phyloP scores from a whole-genome alignment of 2,113 vertebrate genomes.

The Phasianus colchicus region DNA sequence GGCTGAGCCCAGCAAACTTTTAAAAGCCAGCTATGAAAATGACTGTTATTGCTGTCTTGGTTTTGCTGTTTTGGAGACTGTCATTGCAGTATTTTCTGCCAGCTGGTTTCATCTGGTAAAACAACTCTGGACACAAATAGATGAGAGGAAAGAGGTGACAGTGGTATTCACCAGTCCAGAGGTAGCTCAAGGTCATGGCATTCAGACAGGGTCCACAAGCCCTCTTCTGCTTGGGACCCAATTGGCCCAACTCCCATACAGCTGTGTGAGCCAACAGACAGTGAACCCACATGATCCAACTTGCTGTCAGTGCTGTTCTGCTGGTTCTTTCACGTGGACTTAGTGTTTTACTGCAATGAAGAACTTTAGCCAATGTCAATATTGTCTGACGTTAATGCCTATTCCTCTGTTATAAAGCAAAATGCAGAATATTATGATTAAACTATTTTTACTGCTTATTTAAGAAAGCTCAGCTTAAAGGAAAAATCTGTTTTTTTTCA shows the following conservation, averaged over 20 bases:
- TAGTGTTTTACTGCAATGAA: background rate
- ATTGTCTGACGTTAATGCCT: background rate
- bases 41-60: background rate
- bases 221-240: background rate
- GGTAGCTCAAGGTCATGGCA: background rate
- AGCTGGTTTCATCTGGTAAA: background rate
- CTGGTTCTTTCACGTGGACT: background rate
- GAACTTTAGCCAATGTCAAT: background rate
- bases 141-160: background rate
- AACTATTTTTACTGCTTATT: background rate
- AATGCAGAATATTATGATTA: background rate
- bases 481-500: background rate
- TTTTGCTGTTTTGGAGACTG: background rate
- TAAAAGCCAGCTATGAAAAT: background rate
- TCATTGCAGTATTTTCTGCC: background rate
- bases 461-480: background rate
- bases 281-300: background rate
- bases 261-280: accelerated
- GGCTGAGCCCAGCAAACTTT: background rate
- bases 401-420: slow-evolving; percentile 31
- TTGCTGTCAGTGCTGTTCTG: background rate
- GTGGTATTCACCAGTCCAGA: background rate
- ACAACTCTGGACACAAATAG: background rate
- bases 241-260: accelerated
- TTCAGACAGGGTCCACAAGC: background rate